Conservation (phyloP, 1,140 invertebrate species). For the Conopomorpha cramerella region DNA sequence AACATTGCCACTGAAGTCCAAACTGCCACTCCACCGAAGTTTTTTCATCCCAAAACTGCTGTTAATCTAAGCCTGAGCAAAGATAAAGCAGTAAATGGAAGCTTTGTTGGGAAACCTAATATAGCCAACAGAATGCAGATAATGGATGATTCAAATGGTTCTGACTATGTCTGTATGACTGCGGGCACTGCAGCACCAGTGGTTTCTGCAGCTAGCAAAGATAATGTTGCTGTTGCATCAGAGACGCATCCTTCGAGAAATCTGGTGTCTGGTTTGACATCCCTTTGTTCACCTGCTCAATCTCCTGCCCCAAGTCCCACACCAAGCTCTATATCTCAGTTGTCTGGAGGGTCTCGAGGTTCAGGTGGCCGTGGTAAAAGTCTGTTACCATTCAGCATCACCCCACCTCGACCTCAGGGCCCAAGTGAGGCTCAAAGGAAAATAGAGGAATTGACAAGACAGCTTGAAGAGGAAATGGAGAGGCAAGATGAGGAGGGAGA, state of each 20-base stretch:
- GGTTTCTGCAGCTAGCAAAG: conserved; percentile 25
- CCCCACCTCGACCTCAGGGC: conserved; percentile 80
- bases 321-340: conserved; percentile 55
- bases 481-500: conserved; percentile 92
- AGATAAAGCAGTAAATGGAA: conserved; percentile 34
- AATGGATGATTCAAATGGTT: conserved; percentile 67
- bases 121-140: conserved; percentile 44
- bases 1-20: conserved; percentile 56
- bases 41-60: conserved; percentile 45
- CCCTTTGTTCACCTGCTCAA: conserved; percentile 38
- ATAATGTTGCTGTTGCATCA: conserved; percentile 32
- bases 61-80: conserved; percentile 30
- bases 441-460: conserved; percentile 86
- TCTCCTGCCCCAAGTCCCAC: conserved; percentile 56
- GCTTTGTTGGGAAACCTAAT: conserved; percentile 21
- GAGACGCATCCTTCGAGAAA: conserved; percentile 36
- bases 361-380: conserved; percentile 70
- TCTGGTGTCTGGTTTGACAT: conserved; percentile 34
- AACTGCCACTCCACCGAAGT: conserved; percentile 38
- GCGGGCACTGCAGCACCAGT: conserved; percentile 56
- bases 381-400: conserved; percentile 85
- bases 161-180: conserved; percentile 75
- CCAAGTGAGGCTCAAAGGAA: conserved; percentile 89
- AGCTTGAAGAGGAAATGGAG: conserved; percentile 94
- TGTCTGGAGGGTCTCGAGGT: conserved; percentile 48